These are phyloP conservation scores for Caenorhabditis uteleia DNA, from an alignment of 2,888 invertebrate genomes.

Conservation along the genomic window DNA sequence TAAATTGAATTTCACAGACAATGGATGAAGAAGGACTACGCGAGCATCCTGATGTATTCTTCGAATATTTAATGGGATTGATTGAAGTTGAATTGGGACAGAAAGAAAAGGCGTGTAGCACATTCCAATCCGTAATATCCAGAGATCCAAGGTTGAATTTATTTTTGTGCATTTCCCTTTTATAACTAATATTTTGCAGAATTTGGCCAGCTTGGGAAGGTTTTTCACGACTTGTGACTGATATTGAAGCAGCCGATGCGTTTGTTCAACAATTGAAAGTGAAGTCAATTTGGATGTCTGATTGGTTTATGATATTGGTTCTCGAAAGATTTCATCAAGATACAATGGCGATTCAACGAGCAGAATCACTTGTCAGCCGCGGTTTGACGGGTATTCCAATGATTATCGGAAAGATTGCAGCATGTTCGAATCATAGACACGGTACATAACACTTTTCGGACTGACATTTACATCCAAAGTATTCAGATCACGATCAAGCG, in stretches of 20 bases:
- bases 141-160: conserved; percentile 36
- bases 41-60: conserved; percentile 23
- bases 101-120: conserved; percentile 20
- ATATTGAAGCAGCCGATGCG: conserved; percentile 36
- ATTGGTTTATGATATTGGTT: conserved; percentile 44
- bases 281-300: conserved; percentile 41
- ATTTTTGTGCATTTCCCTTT: too few species aligned
- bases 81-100: conserved; percentile 36
- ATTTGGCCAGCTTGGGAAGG: conserved; percentile 96
- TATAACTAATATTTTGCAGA: conserved; percentile 71
- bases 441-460: too few species aligned
- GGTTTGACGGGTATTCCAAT: conserved; percentile 89
- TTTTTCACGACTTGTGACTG: conserved; percentile 80
- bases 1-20: conserved; percentile 10
- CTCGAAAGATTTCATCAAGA: conserved; percentile 41
- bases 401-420: conserved; percentile 87
- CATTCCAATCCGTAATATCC: conserved; percentile 29
- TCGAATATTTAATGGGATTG: conserved; percentile 31
- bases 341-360: conserved; percentile 79
- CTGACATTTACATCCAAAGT: background rate
- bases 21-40: conserved; percentile 38
- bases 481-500: conserved; percentile 59
- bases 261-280: background rate
- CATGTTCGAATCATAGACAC: conserved; percentile 70
- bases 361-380: conserved; percentile 78